Percentiles rank a stretch among this genome's conserved stretches.
Evolutionary conservation across 2,797 vertebrate species (phyloP).

Genomic region (Chaunax sp.): DNA sequence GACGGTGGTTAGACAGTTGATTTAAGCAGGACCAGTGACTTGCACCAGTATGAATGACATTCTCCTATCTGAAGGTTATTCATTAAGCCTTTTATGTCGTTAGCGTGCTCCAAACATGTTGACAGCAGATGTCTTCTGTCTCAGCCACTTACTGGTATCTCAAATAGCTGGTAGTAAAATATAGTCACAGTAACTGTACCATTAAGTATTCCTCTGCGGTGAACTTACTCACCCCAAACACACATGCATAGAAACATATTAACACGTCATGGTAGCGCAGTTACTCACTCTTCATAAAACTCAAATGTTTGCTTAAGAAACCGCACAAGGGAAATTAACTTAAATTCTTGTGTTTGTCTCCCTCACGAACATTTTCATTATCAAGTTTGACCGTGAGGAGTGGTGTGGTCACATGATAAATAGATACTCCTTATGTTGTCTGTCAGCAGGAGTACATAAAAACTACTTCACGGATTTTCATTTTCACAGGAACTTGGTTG

Average conservation of each 20-base stretch:
- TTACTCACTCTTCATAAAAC: conserved; percentile 67
- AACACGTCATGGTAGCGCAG: conserved; percentile 41
- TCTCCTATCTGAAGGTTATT: conserved; percentile 40
- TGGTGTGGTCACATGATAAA: no score
- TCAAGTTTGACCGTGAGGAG: no score
- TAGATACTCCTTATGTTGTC: no score
- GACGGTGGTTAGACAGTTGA: conserved; percentile 21
- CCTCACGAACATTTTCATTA: neutral
- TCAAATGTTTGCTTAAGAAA: conserved; percentile 76
- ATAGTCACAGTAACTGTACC: conserved; percentile 53
- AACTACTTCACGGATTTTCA: no score
- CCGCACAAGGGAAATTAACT: conserved; percentile 80
- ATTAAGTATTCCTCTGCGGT: conserved; percentile 60
- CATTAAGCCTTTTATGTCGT: conserved; percentile 23
- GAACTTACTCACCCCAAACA: conserved; percentile 44
- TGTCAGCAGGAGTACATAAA: no score
- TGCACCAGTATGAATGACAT: conserved; percentile 30
- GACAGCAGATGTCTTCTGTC: conserved; percentile 66
- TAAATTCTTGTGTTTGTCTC: conserved; percentile 31
- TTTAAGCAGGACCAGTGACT: conserved; percentile 25
- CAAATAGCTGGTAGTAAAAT: conserved; percentile 56
- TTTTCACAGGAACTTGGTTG: no score
- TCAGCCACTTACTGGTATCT: conserved; percentile 63
- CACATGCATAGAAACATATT: conserved; percentile 40
- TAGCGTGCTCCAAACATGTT: conserved; percentile 55